A percentile compares a stretch with the other conserved stretches of the same genome.
Evolutionary conservation across 2,113 vertebrate species (phyloP).

Genomic region (Hyla sarda): DNA sequence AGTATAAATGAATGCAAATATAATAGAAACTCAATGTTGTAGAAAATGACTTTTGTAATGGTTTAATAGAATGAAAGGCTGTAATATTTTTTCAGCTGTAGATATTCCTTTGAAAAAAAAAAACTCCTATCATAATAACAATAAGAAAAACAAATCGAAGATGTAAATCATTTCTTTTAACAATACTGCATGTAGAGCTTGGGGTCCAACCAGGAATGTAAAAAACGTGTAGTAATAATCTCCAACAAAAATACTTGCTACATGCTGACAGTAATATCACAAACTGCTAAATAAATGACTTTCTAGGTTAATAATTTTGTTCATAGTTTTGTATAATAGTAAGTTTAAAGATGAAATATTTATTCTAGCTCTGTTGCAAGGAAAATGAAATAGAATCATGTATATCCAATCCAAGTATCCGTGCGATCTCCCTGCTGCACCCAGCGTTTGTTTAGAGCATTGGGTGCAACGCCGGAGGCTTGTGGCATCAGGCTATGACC

Average conservation of each 20-base stretch:
- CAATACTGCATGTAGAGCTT: neutral
- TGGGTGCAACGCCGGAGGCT: too few species aligned
- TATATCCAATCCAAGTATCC: too few species aligned
- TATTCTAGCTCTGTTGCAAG: too few species aligned
- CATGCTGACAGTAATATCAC: neutral
- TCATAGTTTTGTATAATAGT: too few species aligned
- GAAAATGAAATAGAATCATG: too few species aligned
- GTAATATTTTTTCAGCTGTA: neutral
- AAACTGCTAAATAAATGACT: neutral
- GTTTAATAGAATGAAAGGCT: slow-evolving; percentile 20
- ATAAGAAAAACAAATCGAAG: neutral
- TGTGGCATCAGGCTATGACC: too few species aligned
- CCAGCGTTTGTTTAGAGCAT: too few species aligned
- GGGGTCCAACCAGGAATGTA: neutral
- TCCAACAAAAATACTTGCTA: neutral
- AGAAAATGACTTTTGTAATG: slow-evolving; percentile 56
- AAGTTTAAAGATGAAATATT: too few species aligned
- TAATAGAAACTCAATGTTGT: slow-evolving; percentile 54
- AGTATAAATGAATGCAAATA: slow-evolving; percentile 55
- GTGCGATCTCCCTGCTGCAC: too few species aligned
- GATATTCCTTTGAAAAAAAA: slow-evolving; percentile 1
- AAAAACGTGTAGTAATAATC: neutral
- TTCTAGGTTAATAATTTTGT: too few species aligned
- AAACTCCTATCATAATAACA: neutral
- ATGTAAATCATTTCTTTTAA: neutral